Percentiles rank a stretch among this genome's conserved stretches.
These are phyloP conservation scores for Thripadectes ignobilis DNA, from an alignment of 2,797 vertebrate species.

Conservation along the genomic window DNA sequence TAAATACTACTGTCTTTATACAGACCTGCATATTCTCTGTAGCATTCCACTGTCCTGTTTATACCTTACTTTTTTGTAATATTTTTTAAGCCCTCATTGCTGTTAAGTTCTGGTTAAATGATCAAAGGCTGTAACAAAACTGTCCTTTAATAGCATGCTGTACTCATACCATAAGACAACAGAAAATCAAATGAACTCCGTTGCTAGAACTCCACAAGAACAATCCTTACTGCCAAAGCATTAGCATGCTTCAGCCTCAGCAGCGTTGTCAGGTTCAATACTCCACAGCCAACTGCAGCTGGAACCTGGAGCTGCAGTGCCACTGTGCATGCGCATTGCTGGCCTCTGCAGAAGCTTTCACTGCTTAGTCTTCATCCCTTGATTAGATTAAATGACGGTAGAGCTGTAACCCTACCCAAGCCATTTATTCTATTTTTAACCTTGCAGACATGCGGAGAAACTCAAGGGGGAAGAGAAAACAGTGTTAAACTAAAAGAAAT, in stretches of 20 bases:
- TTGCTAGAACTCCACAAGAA: not conserved
- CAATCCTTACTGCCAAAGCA: not conserved
- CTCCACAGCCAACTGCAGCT: not conserved
- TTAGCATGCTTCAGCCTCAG: not conserved
- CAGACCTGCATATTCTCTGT: not conserved
- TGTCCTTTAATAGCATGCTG: not conserved
- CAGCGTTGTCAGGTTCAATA: not conserved
- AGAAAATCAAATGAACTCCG: not conserved
- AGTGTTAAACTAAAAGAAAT: not conserved
- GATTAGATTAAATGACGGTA: constrained; percentile 5
- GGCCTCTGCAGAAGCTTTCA: not conserved
- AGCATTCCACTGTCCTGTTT: not conserved
- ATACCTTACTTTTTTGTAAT: not conserved
- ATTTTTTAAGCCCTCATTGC: not conserved
- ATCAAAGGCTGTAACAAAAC: not conserved
- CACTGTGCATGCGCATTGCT: not conserved
- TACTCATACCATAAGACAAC: not conserved
- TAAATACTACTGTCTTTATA: not conserved
- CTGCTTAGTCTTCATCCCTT: not conserved
- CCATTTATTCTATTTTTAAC: constrained; percentile 18
- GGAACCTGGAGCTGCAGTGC: not conserved
- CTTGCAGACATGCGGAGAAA: not conserved
- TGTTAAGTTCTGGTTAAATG: not conserved
- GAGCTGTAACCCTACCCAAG: not conserved
- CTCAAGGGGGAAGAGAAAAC: rapidly evolving